Conservation (phyloP, 2,113 vertebrate genomes). For the Chloropsis cyanopogon region DNA sequence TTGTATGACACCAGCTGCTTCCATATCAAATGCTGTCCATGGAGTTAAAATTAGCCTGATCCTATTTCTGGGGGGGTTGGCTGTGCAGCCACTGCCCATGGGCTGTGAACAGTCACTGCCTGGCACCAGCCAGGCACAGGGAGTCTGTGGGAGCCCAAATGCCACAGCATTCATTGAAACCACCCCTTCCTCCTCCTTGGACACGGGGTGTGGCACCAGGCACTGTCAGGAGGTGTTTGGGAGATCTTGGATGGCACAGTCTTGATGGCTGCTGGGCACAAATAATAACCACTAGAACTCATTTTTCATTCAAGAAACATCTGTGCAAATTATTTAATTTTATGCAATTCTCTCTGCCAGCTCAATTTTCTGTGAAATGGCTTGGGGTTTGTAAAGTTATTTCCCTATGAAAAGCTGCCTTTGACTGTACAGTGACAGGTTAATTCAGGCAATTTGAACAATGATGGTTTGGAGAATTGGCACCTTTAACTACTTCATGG, state of each 20-base stretch:
- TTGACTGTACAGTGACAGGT: neutral
- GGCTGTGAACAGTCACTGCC: neutral
- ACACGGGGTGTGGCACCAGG: neutral
- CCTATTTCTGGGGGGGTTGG: constrained; percentile 41
- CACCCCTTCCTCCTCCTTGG: neutral
- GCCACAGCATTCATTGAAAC: neutral
- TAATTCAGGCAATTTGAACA: neutral
- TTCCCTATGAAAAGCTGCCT: neutral
- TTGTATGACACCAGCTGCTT: constrained; percentile 74
- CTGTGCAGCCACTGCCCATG: neutral
- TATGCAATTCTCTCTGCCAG: neutral
- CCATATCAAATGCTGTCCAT: constrained; percentile 66
- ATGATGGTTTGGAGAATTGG: neutral
- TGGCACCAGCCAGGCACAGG: neutral
- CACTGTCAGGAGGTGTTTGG: neutral
- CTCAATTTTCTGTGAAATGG: neutral
- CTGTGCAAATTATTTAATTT: neutral
- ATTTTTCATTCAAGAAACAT: neutral
- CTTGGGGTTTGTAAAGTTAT: neutral
- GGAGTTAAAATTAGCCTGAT: constrained; percentile 71
- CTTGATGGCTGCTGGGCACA: neutral
- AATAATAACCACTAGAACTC: neutral
- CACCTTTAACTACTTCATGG: neutral
- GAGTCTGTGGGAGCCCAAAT: neutral
- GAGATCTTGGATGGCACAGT: neutral